phyloP scores from a whole-genome alignment of 2,888 invertebrate genomes.

The Caenorhabditis drosophilae region DNA sequence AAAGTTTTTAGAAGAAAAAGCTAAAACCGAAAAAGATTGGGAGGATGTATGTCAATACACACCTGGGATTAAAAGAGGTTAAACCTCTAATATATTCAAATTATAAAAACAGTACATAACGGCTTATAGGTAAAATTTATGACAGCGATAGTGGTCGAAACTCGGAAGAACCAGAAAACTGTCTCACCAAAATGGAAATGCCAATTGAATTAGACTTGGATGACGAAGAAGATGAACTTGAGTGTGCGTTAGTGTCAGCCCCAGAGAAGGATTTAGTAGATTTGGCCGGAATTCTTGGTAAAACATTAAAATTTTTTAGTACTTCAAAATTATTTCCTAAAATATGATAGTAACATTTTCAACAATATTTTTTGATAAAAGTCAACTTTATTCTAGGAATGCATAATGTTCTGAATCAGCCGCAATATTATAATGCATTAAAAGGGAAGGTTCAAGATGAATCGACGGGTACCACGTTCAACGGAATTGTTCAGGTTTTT shows the following conservation, averaged over 20 bases:
- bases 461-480: conserved; percentile 64
- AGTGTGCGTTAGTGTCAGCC: conserved; percentile 84
- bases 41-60: conserved; percentile 93
- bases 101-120: neutral
- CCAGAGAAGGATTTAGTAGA: conserved; percentile 97
- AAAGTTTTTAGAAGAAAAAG: conserved; percentile 95
- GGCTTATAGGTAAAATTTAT: conserved; percentile 34
- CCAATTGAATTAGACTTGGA: conserved; percentile 68
- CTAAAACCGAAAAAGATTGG: conserved; percentile 94
- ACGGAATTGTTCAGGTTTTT: conserved; percentile 30
- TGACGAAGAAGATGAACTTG: conserved; percentile 74
- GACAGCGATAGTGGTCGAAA: conserved; percentile 48
- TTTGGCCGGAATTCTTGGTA: conserved; percentile 80
- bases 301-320: neutral
- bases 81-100: conserved; percentile 4
- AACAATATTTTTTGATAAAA: neutral
- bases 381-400: conserved; percentile 80
- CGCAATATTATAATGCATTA: conserved; percentile 93
- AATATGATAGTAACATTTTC: no score
- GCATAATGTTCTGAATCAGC: conserved; percentile 99
- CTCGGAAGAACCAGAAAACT: conserved; percentile 31
- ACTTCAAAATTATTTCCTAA: no score
- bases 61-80: conserved; percentile 85
- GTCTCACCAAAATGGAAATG: conserved; percentile 57
- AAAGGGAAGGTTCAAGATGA: conserved; percentile 70